phyloP scores from a whole-genome alignment of 2,797 vertebrate genomes.

The Simalia tracyae region DNA sequence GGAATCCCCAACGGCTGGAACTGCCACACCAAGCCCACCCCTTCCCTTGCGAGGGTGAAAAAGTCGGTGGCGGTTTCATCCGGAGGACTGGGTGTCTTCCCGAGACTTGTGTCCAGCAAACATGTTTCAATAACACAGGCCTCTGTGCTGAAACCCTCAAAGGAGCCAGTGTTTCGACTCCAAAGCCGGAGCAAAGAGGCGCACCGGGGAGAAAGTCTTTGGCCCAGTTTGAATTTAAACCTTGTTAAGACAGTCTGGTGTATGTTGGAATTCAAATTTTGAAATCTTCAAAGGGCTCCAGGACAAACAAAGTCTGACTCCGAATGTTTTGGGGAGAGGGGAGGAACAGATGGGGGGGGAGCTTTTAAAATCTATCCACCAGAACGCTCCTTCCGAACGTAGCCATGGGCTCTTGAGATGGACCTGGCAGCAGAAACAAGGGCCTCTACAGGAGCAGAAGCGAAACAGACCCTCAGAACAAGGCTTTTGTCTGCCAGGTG shows the following conservation, averaged over 20 bases:
- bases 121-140: conserved; percentile 62
- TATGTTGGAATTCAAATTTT: conserved; percentile 61
- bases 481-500: conserved; percentile 62
- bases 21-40: fast-evolving
- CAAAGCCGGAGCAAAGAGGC: background rate
- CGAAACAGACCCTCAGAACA: conserved; percentile 26
- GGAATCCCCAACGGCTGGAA: fast-evolving
- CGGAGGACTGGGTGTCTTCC: conserved; percentile 46
- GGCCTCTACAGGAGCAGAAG: conserved; percentile 53
- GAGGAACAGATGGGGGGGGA: too few species aligned
- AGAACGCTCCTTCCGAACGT: conserved; percentile 56
- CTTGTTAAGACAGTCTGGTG: conserved; percentile 64
- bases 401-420: conserved; percentile 43
- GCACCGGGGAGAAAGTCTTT: background rate
- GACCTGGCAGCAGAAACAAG: conserved; percentile 52
- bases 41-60: fast-evolving
- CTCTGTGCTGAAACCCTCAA: conserved; percentile 63
- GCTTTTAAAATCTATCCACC: conserved; percentile 57
- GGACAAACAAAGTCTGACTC: conserved; percentile 66
- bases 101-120: conserved; percentile 59
- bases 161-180: conserved; percentile 46
- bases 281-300: conserved; percentile 60
- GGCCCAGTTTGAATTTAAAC: conserved; percentile 65
- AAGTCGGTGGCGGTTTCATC: background rate
- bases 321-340: conserved; percentile 54